These are phyloP conservation scores for Rhinichthys osculus DNA, from an alignment of 2,797 vertebrate species.

Conservation along the genomic window DNA sequence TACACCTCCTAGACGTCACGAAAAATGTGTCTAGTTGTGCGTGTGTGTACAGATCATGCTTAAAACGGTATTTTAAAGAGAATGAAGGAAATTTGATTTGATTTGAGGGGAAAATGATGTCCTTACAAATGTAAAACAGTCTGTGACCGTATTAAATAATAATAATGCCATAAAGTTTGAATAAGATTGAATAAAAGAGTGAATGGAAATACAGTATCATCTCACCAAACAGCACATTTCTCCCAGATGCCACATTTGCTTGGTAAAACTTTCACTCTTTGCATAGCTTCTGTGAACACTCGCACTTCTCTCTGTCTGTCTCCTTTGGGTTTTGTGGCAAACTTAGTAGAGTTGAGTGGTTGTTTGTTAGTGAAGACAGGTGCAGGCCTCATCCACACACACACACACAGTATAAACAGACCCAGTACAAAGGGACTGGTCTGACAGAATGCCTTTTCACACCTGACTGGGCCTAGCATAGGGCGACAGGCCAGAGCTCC, in stretches of 20 bases:
- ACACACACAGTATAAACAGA: slow-evolving; percentile 72
- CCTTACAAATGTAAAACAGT: background rate
- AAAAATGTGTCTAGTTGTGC: background rate
- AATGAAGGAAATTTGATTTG: background rate
- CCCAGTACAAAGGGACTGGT: slow-evolving; percentile 78
- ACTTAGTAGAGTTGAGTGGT: slow-evolving; percentile 77
- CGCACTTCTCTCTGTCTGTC: slow-evolving; percentile 40
- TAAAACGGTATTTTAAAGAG: background rate
- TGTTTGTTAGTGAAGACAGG: slow-evolving; percentile 80
- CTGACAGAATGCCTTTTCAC: slow-evolving; percentile 88
- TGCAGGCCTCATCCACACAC: slow-evolving; percentile 69
- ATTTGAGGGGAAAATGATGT: background rate
- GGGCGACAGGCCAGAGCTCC: slow-evolving; percentile 83
- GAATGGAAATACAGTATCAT: background rate
- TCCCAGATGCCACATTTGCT: slow-evolving; percentile 1
- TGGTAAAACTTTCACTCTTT: slow-evolving; percentile 58
- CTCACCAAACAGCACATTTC: background rate
- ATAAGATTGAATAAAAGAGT: background rate
- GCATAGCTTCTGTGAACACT: slow-evolving; percentile 29
- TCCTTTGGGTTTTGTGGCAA: slow-evolving; percentile 76
- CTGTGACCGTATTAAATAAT: background rate
- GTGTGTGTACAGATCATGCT: background rate
- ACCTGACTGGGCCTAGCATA: slow-evolving; percentile 84
- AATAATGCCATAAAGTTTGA: background rate
- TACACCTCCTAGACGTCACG: background rate